Evolutionary conservation across 2,113 vertebrate species (phyloP).

Genomic region (Crotalus horridus): DNA sequence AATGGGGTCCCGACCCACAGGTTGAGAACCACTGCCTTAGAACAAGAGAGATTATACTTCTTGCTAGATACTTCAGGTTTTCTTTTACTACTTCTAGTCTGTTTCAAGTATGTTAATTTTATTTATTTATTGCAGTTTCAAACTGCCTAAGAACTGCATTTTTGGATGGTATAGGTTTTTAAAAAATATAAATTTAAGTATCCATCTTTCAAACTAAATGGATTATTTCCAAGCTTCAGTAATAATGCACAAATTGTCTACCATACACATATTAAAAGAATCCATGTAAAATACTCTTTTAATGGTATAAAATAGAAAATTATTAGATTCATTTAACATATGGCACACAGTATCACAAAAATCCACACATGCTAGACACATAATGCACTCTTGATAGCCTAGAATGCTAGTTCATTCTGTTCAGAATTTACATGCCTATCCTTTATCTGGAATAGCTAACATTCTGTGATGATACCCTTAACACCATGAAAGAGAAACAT

Average conservation of each 20-base stretch:
- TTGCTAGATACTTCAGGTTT: not conserved
- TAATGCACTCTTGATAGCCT: no score
- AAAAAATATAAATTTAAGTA: not conserved
- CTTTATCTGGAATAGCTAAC: not conserved
- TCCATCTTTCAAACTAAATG: not conserved
- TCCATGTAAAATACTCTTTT: not conserved
- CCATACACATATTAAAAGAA: not conserved
- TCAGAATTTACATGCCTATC: no score
- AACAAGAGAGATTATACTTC: not conserved
- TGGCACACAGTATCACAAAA: not conserved
- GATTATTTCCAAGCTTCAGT: not conserved
- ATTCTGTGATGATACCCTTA: not conserved
- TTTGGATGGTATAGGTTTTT: not conserved
- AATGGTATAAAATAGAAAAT: not conserved
- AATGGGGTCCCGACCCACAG: no score
- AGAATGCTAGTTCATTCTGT: no score
- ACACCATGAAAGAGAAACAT: not conserved
- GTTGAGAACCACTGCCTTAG: not conserved
- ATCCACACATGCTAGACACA: no score
- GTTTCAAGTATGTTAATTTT: not conserved
- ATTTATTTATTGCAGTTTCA: not conserved
- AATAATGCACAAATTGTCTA: not conserved
- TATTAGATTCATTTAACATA: not conserved
- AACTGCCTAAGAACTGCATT: not conserved
- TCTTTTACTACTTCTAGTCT: not conserved